phyloP scores from a whole-genome alignment of 2,888 invertebrate species.

The Scaptomyza flava region DNA sequence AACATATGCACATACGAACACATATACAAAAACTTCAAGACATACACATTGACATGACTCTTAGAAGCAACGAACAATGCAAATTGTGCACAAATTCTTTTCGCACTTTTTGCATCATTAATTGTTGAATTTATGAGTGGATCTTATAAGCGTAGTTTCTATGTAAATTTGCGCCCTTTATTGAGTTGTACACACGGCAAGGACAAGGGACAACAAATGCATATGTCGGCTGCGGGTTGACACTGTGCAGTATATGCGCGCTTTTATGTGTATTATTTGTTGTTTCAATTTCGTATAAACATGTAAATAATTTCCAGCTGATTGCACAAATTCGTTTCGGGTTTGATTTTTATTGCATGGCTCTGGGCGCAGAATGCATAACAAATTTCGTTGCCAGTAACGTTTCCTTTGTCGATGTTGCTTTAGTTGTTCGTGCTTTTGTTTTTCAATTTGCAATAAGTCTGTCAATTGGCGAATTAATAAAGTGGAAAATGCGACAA shows the following conservation, averaged over 20 bases:
- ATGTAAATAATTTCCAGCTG: conserved; percentile 81
- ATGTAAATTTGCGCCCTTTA: conserved; percentile 75
- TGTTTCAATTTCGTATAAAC: conserved; percentile 78
- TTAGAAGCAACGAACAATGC: conserved; percentile 53
- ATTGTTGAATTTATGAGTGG: conserved; percentile 83
- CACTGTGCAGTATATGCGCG: conserved; percentile 5
- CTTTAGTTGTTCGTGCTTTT: conserved; percentile 70
- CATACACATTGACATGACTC: conserved; percentile 4
- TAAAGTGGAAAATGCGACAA: conserved; percentile 81
- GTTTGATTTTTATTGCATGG: conserved; percentile 77
- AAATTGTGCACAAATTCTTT: conserved; percentile 73
- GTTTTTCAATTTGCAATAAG: conserved; percentile 81
- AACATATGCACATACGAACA: conserved; percentile 40
- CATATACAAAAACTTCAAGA: conserved; percentile 8
- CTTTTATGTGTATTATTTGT: conserved; percentile 59
- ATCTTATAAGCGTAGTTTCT: conserved; percentile 58
- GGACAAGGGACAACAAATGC: conserved; percentile 40
- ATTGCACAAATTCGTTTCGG: conserved; percentile 80
- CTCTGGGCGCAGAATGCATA: conserved; percentile 65
- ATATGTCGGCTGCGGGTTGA: conserved; percentile 48
- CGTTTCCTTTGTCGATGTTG: conserved; percentile 8
- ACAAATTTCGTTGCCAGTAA: conserved; percentile 64
- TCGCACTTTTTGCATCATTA: conserved; percentile 83
- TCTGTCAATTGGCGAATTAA: conserved; percentile 81
- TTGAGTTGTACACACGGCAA: conserved; percentile 59